phyloP scores from a whole-genome alignment of 1,140 invertebrate species.

The Notospermus geniculatus region DNA sequence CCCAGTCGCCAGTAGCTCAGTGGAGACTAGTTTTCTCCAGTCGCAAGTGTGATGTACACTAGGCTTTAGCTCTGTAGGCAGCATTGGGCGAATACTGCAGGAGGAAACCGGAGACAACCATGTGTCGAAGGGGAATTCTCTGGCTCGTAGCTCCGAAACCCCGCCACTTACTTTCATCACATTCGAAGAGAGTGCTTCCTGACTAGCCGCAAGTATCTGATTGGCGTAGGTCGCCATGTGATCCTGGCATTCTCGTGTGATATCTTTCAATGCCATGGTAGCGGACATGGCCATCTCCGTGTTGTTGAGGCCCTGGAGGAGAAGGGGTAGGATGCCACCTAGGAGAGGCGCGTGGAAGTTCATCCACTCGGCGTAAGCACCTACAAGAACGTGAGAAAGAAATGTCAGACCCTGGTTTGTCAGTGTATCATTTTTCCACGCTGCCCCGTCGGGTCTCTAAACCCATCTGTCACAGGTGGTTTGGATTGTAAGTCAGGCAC shows the following conservation, averaged over 20 bases:
- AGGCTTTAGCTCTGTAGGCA: too few relatives aligned
- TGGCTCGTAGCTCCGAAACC: too few relatives aligned
- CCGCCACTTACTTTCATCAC: not conserved
- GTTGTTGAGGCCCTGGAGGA: slow-evolving; percentile 68
- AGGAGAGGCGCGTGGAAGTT: slow-evolving; percentile 64
- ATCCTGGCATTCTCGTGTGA: slow-evolving; percentile 73
- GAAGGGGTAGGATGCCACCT: slow-evolving; percentile 62
- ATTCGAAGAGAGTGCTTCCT: slow-evolving; percentile 39
- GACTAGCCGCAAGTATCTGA: slow-evolving; percentile 66
- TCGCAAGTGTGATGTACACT: too few relatives aligned
- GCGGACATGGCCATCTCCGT: slow-evolving; percentile 71
- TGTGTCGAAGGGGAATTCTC: too few relatives aligned
- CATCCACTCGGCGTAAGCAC: slow-evolving; percentile 81
- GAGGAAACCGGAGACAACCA: too few relatives aligned
- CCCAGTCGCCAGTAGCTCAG: too few relatives aligned
- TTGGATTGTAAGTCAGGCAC: too few relatives aligned
- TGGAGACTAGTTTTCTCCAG: too few relatives aligned
- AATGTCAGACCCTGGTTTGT: slow-evolving; percentile 5
- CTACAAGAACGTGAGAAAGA: slow-evolving; percentile 42
- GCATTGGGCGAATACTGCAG: too few relatives aligned
- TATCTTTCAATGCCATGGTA: slow-evolving; percentile 82
- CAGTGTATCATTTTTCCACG: too few relatives aligned
- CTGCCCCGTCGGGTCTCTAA: too few relatives aligned
- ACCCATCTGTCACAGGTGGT: too few relatives aligned
- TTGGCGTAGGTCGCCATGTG: slow-evolving; percentile 71